Conservation (phyloP, 1,140 invertebrate species). For the Caenorhabditis latens region DNA sequence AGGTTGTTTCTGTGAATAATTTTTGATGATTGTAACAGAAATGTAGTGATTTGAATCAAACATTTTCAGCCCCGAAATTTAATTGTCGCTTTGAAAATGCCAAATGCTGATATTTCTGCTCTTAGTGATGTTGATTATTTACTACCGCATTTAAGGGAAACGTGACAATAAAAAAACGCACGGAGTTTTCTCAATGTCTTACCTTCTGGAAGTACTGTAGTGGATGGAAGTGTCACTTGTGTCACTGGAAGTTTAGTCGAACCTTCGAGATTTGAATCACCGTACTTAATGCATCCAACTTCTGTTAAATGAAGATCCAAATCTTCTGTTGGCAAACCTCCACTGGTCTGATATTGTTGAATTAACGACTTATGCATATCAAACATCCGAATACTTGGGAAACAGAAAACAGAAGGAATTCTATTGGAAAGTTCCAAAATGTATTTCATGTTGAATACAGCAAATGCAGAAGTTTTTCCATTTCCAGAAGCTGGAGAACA, state of each 20-base stretch:
- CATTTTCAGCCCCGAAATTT: no score
- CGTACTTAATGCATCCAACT: conserved; percentile 22
- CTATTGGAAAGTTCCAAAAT: not conserved
- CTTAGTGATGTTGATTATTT: no score
- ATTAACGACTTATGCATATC: not conserved
- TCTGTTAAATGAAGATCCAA: conserved; percentile 8
- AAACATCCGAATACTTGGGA: not conserved
- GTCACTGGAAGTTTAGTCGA: not conserved
- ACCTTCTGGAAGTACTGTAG: conserved; percentile 7
- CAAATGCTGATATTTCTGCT: no score
- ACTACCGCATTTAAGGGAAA: no score
- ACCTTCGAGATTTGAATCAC: not conserved
- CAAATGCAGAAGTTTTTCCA: not conserved
- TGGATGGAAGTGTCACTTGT: not conserved
- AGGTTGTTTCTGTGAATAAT: no score
- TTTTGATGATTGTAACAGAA: no score
- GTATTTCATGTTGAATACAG: conserved; percentile 20
- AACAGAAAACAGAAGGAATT: not conserved
- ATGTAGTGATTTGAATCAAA: no score
- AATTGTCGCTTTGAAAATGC: no score
- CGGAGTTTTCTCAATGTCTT: no score
- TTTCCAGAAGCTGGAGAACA: not conserved
- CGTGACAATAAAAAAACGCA: no score
- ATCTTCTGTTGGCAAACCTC: not conserved
- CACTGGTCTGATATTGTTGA: not conserved